These are phyloP conservation scores for Hedychridium roseum DNA, from an alignment of 2,888 invertebrate species.

Conservation along the genomic window DNA sequence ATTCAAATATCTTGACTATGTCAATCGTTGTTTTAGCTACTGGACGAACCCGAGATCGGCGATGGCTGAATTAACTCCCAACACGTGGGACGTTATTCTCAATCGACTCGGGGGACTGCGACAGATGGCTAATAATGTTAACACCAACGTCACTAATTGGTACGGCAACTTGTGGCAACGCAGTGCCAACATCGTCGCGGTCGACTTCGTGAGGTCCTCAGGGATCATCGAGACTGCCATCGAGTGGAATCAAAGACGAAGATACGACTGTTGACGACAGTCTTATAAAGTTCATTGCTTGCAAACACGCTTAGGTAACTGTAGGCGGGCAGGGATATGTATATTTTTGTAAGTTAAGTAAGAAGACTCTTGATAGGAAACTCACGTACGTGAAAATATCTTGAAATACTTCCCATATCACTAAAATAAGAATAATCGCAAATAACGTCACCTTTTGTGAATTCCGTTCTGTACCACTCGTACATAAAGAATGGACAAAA, in stretches of 20 bases:
- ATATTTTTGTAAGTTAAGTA: too few species aligned
- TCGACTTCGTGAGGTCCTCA: constrained; percentile 77
- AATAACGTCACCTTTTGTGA: too few species aligned
- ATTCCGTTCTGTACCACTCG: neutral
- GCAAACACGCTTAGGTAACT: too few species aligned
- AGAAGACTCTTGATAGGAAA: too few species aligned
- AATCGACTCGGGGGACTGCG: constrained; percentile 71
- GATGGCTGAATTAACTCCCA: constrained; percentile 80
- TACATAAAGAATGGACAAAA: too few species aligned
- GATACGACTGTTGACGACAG: constrained; percentile 28
- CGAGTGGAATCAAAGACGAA: constrained; percentile 48
- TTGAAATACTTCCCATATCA: too few species aligned
- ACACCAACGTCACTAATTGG: constrained; percentile 75
- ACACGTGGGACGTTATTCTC: constrained; percentile 70
- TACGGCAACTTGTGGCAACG: constrained; percentile 73
- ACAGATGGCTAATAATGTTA: constrained; percentile 72
- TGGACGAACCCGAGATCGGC: constrained; percentile 65
- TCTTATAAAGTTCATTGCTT: neutral
- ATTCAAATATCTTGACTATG: too few species aligned
- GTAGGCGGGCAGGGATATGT: too few species aligned
- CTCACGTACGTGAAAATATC: too few species aligned
- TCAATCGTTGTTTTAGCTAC: too few species aligned
- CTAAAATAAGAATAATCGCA: too few species aligned
- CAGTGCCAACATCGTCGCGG: constrained; percentile 76
- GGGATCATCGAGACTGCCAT: constrained; percentile 71